Base-by-base conservation (phyloP, 1,140 invertebrate species). In the Zaprionus gabonicus region DNA sequence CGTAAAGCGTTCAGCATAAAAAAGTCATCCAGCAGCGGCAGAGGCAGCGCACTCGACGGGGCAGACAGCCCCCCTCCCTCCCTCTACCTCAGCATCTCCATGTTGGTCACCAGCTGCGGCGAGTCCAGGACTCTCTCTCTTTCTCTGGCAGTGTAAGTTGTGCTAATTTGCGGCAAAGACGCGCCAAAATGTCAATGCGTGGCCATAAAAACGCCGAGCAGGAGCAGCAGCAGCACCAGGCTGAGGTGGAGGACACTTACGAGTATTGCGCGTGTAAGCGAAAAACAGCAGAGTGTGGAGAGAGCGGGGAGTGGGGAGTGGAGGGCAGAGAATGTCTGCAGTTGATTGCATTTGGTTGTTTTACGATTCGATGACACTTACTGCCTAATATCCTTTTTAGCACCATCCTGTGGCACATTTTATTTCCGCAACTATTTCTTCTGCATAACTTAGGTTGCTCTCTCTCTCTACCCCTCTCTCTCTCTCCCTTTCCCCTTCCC, bases 311-410 rank as follows among this genome's bases (percentile, higher is more conserved):
- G 20, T 10, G 49, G 49, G 25, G 20, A 23, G 23, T 2, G 49
- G 49, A 6, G 12, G 49, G n/a, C 10, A 53, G 53, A 56, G 53
- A 70, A 90, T 76, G 81, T 90, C 85, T 90, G 85, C 85, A 91
- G 74, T 90, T 90, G 76, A 90, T 90, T 85, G 81, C 81, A 91
- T 80, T 80, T 71, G 72, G 20, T 59, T 67, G 71, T 82, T 85
- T 90, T 90, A 90, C 79, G 85, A 91, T 90, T 90, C 75, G 79
- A 90, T 73, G 86, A 90, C 76, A 90, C 85, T 90, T 85, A 72
- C 70, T 28, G 58, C 55, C 86, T 90, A 90, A 90, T 90, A 85
- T 90, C 79, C 81, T 76, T 90, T 88, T 88, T 81, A 80, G 75
- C 70, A 78, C 75, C 74, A 46, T 44, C 55, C 62, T 41, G 49